Base-by-base conservation (phyloP, 2,113 vertebrate genomes). In the Ciconia stormi region DNA sequence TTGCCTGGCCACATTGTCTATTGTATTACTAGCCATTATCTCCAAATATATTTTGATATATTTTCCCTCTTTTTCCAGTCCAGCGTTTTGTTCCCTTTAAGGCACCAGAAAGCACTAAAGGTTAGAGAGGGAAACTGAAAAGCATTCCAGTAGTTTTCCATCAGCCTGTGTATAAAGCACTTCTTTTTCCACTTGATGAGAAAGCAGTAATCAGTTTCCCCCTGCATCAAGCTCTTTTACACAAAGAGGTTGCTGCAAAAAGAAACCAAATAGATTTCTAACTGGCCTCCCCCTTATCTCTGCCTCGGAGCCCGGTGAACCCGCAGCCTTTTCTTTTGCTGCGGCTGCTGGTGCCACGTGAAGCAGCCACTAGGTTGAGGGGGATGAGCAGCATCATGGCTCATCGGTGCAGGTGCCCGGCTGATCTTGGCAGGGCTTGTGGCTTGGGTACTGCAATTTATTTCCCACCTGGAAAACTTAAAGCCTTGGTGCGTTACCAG, bases 101-200 rank as follows among this genome's bases (percentile, higher is more conserved):
- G 93, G 78, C 82, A 87, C 59, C 62, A 88, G 63, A 94, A 93
- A 94, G 87, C 87, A 73, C 58, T 62, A 66, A 93, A 92, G 95
- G 94, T 82, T 96, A 89, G 93, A 88, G 74, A 91, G 47, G 74
- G 67, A 84, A 95, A 71, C 89, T 88, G 87, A 95, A 96, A 93
- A 91, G 74, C 97, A 88, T 95, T 91, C 78, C 95, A 88, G 96
- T 92, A 96, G 96, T 96, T 96, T 97, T 97, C 96, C 96, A 97
- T 96, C 91, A 95, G 87, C 90, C 91, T 73, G 89, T 82, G 78
- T 90, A 94, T 91, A 96, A 94, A 95, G 91, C 94, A 93, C 82
- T 96, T 90, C 82, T 97, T 90, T 95, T 95, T 77, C 87, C 87
- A 94, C 95, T 95, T 88, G 93, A 96, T 96, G 96, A 97, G 93